Conservation (phyloP, 2,113 vertebrate species). For the Cnemophilus loriae region DNA sequence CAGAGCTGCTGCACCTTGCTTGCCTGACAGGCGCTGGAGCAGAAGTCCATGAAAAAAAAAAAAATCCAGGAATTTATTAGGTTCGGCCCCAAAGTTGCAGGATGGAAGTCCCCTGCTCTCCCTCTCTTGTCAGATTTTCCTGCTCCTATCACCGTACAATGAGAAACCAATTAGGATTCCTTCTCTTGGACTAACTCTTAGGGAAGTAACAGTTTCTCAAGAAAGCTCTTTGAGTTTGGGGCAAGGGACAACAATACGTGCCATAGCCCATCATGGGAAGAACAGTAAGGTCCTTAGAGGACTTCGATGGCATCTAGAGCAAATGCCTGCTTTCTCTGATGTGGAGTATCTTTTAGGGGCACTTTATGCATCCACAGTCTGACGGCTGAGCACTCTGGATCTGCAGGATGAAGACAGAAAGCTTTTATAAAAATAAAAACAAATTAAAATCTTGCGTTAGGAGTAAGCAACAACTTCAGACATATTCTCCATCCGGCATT, state of each 20-base stretch:
- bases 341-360: neutral
- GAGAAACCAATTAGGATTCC: neutral
- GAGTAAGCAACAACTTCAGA: neutral
- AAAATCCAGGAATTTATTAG: neutral
- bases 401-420: neutral
- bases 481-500: accelerated
- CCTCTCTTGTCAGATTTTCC: neutral
- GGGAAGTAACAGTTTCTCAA: neutral
- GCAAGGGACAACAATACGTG: neutral
- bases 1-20: neutral
- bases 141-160: neutral
- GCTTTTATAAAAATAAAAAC: neutral
- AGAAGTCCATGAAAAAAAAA: neutral
- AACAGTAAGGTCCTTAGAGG: neutral
- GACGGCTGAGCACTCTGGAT: neutral
- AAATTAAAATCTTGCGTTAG: neutral
- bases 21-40: neutral
- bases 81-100: neutral
- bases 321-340: neutral
- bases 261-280: neutral
- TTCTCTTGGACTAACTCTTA: neutral
- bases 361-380: neutral
- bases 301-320: neutral
- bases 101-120: neutral
- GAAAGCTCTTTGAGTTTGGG: neutral